phyloP scores from a whole-genome alignment of 2,113 vertebrate genomes.

The Azemiops feae region DNA sequence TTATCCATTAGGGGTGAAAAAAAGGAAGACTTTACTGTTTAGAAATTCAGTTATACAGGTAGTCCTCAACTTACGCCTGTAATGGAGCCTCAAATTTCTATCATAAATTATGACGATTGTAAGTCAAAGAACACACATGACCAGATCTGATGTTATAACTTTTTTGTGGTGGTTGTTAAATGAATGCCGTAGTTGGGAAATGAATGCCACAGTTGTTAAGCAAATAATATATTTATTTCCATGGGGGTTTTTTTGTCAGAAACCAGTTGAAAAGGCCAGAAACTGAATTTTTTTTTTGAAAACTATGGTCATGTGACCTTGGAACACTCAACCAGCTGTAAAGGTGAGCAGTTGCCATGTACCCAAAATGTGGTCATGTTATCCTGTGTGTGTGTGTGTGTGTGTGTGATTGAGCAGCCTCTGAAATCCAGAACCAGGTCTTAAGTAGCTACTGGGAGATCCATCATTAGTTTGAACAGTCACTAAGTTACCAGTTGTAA shows the following conservation, averaged over 20 bases:
- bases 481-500: neutral
- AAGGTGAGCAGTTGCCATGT: neutral
- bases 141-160: neutral
- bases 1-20: neutral
- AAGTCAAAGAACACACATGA: neutral
- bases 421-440: neutral
- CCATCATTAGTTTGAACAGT: neutral
- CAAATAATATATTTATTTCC: neutral
- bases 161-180: neutral
- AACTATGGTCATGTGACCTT: neutral
- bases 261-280: neutral
- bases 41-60: neutral
- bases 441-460: neutral
- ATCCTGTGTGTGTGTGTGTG: neutral
- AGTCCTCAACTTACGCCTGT: neutral
- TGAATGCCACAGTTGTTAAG: neutral
- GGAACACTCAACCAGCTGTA: neutral
- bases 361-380: neutral
- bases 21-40: constrained; percentile 18
- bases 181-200: neutral
- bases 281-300: neutral
- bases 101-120: neutral
- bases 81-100: neutral
- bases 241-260: neutral
- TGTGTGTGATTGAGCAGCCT: neutral